Evolutionary conservation across 2,888 invertebrate species (phyloP).

Genomic region (Tortricodes alternella): DNA sequence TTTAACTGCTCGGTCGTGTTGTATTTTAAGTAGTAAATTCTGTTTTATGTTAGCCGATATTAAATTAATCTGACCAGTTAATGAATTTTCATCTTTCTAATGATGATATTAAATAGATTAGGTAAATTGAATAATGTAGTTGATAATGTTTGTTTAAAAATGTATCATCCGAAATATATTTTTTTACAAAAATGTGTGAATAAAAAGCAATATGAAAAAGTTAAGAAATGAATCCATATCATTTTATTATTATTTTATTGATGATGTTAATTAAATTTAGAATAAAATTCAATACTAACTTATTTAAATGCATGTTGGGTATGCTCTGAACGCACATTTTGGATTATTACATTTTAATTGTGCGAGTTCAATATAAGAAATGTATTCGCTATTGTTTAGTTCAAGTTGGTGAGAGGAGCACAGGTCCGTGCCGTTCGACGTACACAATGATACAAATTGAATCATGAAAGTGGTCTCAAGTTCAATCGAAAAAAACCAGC

Average conservation of each 20-base stretch:
- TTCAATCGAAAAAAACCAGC: no score
- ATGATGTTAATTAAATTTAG: not conserved
- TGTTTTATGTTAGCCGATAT: no score
- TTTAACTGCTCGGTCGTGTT: no score
- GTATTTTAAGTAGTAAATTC: no score
- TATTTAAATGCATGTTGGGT: not conserved
- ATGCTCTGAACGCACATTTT: constrained; percentile 14
- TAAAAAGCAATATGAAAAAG: constrained; percentile 27
- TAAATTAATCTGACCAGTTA: not conserved
- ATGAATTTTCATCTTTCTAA: not conserved
- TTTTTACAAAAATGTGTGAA: constrained; percentile 13
- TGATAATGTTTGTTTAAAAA: constrained; percentile 8
- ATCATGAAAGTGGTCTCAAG: no score
- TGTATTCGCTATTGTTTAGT: no score
- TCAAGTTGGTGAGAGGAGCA: no score
- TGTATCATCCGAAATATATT: constrained; percentile 23
- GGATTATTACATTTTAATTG: no score
- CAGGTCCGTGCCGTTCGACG: no score
- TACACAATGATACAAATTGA: no score
- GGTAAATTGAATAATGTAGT: constrained; percentile 4
- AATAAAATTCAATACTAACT: constrained; percentile 2
- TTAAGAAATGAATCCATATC: constrained; percentile 28
- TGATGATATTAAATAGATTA: constrained; percentile 9
- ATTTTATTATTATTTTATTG: constrained; percentile 17
- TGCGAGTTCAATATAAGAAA: not conserved